Evolutionary conservation across 2,113 vertebrate species (phyloP), one percentile per base, ranked within the genome.

Genomic region (Chaetorhynchus papuensis): DNA sequence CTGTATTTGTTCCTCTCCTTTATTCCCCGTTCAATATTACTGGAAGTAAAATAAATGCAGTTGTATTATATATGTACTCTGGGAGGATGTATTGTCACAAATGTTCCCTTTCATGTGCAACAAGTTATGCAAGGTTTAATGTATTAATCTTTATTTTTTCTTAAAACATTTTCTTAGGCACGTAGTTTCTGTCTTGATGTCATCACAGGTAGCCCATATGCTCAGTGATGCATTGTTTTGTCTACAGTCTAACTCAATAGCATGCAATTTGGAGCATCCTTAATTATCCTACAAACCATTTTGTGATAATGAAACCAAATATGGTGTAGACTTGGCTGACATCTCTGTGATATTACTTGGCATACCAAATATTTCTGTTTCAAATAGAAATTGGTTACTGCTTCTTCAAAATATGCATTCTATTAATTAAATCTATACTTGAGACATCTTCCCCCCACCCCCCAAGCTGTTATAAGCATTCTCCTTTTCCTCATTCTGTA

Each of bases 251-350:
- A 95, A 91, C 84, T 95, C 71, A 72, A 74, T 66, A 93, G 71
- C 66, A 70, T 83, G 91, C 79, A 88, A 77, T 94, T 95, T 92
- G 79, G 93, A 96, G 77, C 76, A 90, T 92, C 80, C 94, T 90
- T 94, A 93, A 94, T 96, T 93, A 89, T 92, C 69, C 80, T 68
- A 72, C 85, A 92, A 86, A 72, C 92, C 72, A 71, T 90, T 95
- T 95, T 89, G 77, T 90, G 86, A 78, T 93, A 93, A 90, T 90
- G 85, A 92, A 94, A 83, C 90, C 80, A 93, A 96, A 94, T 94
- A 77, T 35, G 72, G 95, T 65, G 57, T 75, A 77, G 80, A 53
- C 64, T 96, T 96, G 92, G 88, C 92, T 92, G 86, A 81, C 80
- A 77, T 70, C 71, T 92, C 88, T 49, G 68, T 81, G 79, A 77